Conservation (phyloP, 1,140 invertebrate genomes). For the Ooceraea biroi region DNA sequence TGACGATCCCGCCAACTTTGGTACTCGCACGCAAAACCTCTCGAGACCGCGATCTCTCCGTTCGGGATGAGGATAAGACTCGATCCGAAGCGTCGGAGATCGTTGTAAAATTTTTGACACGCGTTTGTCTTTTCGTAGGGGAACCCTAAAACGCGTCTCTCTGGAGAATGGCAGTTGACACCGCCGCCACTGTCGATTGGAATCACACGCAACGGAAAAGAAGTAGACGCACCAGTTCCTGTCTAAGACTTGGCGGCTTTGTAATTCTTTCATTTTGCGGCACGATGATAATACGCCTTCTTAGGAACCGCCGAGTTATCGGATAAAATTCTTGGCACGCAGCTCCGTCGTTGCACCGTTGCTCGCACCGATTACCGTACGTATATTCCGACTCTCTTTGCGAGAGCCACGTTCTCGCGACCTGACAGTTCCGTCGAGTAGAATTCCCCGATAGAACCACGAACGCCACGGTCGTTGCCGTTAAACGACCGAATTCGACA, state of each 20-base stretch:
- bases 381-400: conserved; percentile 20
- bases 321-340: conserved; percentile 61
- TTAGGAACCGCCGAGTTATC: conserved; percentile 18
- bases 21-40: neutral
- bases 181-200: neutral
- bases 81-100: neutral
- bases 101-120: conserved; percentile 13
- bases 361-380: conserved; percentile 30
- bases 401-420: neutral
- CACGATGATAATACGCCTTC: conserved; percentile 2
- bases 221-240: conserved; percentile 16
- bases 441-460: conserved; percentile 48
- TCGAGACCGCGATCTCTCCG: neutral
- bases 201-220: neutral
- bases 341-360: conserved; percentile 64
- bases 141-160: neutral
- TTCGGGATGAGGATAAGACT: neutral
- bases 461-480: conserved; percentile 61
- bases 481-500: conserved; percentile 63
- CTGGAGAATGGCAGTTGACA: neutral
- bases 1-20: conserved; percentile 1
- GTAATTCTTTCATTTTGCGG: neutral
- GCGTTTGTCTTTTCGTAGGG: neutral
- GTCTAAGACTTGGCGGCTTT: neutral
- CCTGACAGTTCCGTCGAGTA: neutral